Base-by-base conservation (phyloP, 2,113 vertebrate species). In the rat (Rattus norvegicus) region DNA sequence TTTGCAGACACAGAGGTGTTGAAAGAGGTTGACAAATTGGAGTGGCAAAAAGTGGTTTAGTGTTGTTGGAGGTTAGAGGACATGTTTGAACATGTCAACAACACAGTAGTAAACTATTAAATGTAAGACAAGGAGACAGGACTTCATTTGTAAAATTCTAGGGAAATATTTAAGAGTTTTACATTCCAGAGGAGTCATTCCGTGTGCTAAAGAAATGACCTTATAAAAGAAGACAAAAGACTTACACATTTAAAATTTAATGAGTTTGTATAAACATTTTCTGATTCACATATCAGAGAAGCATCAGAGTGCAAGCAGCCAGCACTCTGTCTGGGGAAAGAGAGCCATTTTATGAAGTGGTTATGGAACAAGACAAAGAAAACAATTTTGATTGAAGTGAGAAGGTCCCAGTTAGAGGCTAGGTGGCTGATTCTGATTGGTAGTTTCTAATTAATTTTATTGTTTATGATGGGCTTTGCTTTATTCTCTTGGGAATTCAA, bases 151-250 rank as follows among this genome's bases (percentile, higher is more conserved):
- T 9, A 95, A 56, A 52, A 61, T 73, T 47, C 26, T 24, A 7
- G 65, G 88, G 39, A 67, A 90, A 90, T 72, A 90, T 56, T 75
- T 95, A 76, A 90, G 12, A 26, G 28, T 65, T 87, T 95, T 69
- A 61, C 30, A 49, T 92, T 67, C 30, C 33, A 89, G 39, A 90
- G 54, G 70, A 90, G 67, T 91, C 33, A 77, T 85, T 22, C 9
- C 65, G 16, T 69, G 65, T 80, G 91, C 26, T 92, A 24, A 90
- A 17, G 80, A 30, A 92, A 83, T 65, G 26, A 47, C 52, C 2
- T 61, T 6, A 72, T 61, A 61, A 72, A 49, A 88, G 63, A n/a
- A 65, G 39, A 94, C 1, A 8, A 10, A 39, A 63, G 67, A 49
- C 30, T 28, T 88, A 33, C 26, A 73, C 67, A 67, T 81, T 72